These are phyloP conservation scores for Hirudinaria manillensis DNA, from an alignment of 2,888 invertebrate species.

Conservation along the genomic window DNA sequence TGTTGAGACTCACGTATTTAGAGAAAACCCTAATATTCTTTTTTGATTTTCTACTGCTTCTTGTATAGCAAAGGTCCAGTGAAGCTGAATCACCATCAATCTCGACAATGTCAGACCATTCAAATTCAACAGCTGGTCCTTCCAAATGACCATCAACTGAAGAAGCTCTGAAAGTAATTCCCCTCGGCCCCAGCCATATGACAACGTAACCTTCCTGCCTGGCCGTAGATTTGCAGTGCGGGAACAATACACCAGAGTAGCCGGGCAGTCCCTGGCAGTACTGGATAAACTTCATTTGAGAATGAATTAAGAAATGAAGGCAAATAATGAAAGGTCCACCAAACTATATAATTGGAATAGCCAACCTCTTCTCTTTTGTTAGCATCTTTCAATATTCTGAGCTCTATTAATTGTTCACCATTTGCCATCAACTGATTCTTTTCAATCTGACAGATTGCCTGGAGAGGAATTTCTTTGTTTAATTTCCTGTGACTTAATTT, in stretches of 20 bases:
- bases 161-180: conserved; percentile 74
- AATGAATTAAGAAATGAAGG: neutral
- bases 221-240: conserved; percentile 85
- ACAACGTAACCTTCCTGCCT: conserved; percentile 76
- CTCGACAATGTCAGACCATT: conserved; percentile 74
- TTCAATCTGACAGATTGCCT: conserved; percentile 91
- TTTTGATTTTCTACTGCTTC: conserved; percentile 70
- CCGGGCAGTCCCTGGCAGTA: conserved; percentile 65
- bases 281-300: conserved; percentile 12
- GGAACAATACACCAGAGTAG: conserved; percentile 87
- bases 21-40: conserved; percentile 80
- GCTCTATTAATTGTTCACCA: conserved; percentile 83
- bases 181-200: conserved; percentile 65
- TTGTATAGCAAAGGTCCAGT: conserved; percentile 77
- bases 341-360: neutral
- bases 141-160: conserved; percentile 69
- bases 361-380: conserved; percentile 71
- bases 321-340: neutral
- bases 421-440: conserved; percentile 77
- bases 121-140: conserved; percentile 72
- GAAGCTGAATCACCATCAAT: conserved; percentile 88
- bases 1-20: conserved; percentile 70
- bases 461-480: conserved; percentile 59
- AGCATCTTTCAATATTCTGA: conserved; percentile 88
- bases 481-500: neutral